Evolutionary conservation across 1,140 invertebrate species (phyloP).

Genomic region (Drosophila sturtevanti): DNA sequence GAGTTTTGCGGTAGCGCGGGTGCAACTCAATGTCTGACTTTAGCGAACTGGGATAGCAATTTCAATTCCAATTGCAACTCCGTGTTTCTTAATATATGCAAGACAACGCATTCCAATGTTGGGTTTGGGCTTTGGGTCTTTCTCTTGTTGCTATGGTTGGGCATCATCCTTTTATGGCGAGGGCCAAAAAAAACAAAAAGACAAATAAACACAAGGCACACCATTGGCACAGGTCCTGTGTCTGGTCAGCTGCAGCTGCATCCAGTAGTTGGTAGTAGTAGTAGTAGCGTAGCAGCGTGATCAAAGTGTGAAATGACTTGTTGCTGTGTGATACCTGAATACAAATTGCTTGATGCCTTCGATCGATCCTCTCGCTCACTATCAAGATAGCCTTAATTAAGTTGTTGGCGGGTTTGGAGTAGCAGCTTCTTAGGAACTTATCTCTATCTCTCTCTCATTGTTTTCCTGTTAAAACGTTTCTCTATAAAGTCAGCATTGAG

Average conservation of each 20-base stretch:
- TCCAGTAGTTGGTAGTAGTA: no score
- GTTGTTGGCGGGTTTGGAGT: constrained; percentile 53
- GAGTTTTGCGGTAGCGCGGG: constrained; percentile 27
- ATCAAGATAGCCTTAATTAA: constrained; percentile 67
- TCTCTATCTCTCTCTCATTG: not conserved
- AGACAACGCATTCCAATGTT: constrained; percentile 57
- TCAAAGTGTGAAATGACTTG: constrained; percentile 81
- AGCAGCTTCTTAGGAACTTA: constrained; percentile 42
- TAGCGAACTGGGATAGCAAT: not conserved
- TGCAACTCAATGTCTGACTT: constrained; percentile 9
- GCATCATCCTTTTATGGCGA: constrained; percentile 75
- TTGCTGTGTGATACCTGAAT: constrained; percentile 74
- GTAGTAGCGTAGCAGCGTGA: constrained; percentile 65
- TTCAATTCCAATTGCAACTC: constrained; percentile 35
- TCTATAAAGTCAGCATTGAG: constrained; percentile 31
- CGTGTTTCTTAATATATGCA: constrained; percentile 68
- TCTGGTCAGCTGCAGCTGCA: constrained; percentile 50
- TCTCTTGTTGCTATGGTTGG: constrained; percentile 14
- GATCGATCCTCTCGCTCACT: constrained; percentile 44
- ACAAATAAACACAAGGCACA: not conserved
- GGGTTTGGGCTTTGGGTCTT: constrained; percentile 31
- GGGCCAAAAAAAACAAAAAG: constrained; percentile 25
- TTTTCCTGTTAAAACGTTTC: constrained; percentile 17
- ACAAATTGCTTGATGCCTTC: constrained; percentile 78
- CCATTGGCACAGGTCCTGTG: constrained; percentile 27